These are phyloP conservation scores for Melanerpes formicivorus DNA, from an alignment of 2,113 vertebrate genomes.

Conservation along the genomic window DNA sequence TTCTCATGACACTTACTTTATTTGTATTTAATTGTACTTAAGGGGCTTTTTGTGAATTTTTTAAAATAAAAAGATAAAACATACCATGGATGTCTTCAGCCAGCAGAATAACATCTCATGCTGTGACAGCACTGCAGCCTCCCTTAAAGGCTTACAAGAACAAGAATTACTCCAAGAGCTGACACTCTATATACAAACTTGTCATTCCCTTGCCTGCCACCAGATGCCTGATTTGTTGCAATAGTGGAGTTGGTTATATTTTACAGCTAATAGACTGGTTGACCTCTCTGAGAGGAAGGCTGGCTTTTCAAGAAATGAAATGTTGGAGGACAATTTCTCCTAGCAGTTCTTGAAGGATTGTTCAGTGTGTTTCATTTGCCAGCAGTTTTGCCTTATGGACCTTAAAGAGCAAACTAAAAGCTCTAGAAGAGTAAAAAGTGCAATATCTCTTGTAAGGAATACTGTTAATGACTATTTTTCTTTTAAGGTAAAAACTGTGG, in stretches of 20 bases:
- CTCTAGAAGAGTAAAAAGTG: neutral
- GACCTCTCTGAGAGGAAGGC: neutral
- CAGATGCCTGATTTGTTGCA: neutral
- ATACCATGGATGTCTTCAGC: neutral
- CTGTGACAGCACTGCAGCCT: neutral
- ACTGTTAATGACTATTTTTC: neutral
- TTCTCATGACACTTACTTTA: neutral
- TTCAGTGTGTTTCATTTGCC: neutral
- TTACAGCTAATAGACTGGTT: neutral
- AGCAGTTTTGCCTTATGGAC: neutral
- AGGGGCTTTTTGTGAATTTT: accelerated
- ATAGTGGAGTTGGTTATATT: neutral
- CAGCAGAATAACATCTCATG: neutral
- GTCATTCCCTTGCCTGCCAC: neutral
- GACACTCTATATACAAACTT: neutral
- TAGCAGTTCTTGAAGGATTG: neutral
- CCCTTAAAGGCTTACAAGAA: neutral
- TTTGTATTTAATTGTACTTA: neutral
- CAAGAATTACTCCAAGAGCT: neutral
- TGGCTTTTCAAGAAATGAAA: neutral
- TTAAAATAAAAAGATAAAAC: neutral
- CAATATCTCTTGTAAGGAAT: neutral
- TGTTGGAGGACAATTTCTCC: conserved; percentile 1
- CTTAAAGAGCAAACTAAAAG: neutral
- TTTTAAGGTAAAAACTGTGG: neutral